These are phyloP conservation scores for Cyprinodon variegatus DNA, from an alignment of 2,113 vertebrate genomes.

Conservation along the genomic window DNA sequence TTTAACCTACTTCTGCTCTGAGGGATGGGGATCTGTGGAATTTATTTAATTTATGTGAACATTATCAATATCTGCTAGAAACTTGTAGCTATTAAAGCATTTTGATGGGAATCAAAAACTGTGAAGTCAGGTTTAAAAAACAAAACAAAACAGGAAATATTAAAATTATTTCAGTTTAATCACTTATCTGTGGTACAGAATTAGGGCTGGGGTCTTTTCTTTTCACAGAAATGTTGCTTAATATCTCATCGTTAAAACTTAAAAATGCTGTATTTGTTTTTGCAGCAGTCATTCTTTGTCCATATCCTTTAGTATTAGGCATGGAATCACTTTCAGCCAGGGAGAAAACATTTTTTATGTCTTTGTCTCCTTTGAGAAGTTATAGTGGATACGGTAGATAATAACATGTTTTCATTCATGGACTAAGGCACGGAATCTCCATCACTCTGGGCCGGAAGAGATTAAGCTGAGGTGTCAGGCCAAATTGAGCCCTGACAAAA, in stretches of 20 bases:
- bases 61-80: neutral
- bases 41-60: neutral
- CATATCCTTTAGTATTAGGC: neutral
- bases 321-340: neutral
- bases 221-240: neutral
- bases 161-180: neutral
- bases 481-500: constrained; percentile 18
- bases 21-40: neutral
- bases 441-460: neutral
- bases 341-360: neutral
- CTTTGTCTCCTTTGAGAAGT: neutral
- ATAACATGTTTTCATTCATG: neutral
- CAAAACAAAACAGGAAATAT: neutral
- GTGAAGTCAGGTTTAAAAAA: neutral
- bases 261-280: constrained; percentile 10
- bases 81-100: neutral
- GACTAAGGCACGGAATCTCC: neutral
- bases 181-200: neutral
- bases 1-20: neutral
- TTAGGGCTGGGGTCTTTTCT: neutral
- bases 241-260: constrained; percentile 6
- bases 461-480: constrained; percentile 21
- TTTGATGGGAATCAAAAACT: neutral
- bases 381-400: neutral
- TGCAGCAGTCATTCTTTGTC: constrained; percentile 10